Evolutionary conservation across 1,140 invertebrate genomes (phyloP).

Genomic region (Anastrepha ludens): DNA sequence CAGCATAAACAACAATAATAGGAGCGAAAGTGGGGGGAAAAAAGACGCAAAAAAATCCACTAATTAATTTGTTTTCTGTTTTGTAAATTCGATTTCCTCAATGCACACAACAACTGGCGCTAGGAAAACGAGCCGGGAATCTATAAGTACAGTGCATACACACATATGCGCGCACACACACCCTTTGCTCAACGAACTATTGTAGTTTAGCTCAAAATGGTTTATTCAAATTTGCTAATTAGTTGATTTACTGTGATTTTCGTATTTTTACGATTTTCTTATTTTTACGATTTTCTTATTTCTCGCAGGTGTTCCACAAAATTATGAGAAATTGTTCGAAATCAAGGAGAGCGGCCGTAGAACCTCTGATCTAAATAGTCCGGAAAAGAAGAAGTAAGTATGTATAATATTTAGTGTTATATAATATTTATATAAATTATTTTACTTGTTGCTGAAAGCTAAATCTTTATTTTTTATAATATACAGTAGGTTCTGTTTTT

Average conservation of each 20-base stretch:
- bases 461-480: too few relatives aligned
- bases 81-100: conserved; percentile 56
- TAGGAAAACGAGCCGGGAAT: not conserved
- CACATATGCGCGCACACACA: not conserved
- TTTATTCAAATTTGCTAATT: conserved; percentile 34
- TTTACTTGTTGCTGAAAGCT: too few relatives aligned
- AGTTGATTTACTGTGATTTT: conserved; percentile 51
- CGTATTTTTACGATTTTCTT: not conserved
- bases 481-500: too few relatives aligned
- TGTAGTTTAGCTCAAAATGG: not conserved
- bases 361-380: conserved; percentile 68
- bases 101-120: conserved; percentile 5
- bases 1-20: conserved; percentile 61
- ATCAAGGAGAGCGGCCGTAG: conserved; percentile 70
- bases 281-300: conserved; percentile 54
- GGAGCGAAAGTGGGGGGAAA: conserved; percentile 9
- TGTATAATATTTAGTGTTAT: not conserved
- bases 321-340: conserved; percentile 74
- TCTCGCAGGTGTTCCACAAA: conserved; percentile 74
- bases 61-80: conserved; percentile 54
- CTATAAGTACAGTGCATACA: not conserved
- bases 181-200: not conserved
- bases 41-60: conserved; percentile 56
- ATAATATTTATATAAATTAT: too few relatives aligned
- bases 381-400: conserved; percentile 70